Base-by-base conservation (phyloP, 2,888 invertebrate genomes). In the Heliconius sara region DNA sequence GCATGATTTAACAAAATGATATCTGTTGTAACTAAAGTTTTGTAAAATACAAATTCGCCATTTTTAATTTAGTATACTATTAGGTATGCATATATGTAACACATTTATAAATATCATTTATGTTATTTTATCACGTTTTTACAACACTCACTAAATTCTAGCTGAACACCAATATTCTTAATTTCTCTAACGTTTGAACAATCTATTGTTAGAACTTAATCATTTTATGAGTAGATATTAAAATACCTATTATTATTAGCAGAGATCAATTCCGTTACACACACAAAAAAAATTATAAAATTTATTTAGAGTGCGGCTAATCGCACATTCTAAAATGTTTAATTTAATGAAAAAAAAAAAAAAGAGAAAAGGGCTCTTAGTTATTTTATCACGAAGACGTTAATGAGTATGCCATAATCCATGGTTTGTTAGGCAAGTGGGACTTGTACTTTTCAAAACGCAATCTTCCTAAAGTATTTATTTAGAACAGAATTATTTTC, bases 401-500 rank as follows among this genome's bases (percentile, higher is more conserved):
- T 91, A 92, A 93, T 90, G 88, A 90, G 89, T 85, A 83, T 84
- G 84, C 86, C 85, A 88, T 52, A 90, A 86, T 70, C 89, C 90
- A 91, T 91, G 91, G 88, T 88, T 92, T 89, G 90, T 92, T 92
- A 88, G 88, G 82, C 88, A 93, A 91, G 88, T 90, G 87, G 92
- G 85, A 85, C 90, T 86, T 83, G 86, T 88, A 88, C 88, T 89
- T 87, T 90, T 91, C 89, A 91, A 93, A 91, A 90, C 85, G 88
- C 89, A 88, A 89, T 91, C 86, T 88, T 86, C 86, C 87, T 87
- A 82, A 85, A 43, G 52, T 71, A 70, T 78, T 77, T 80, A 30
- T 77, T 57, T 22, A 63, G 27, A 70, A 80, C 7, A 52, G 7
- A 52, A 52, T 52, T 52, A 52, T 19, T 19, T 52, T 52, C 52